Percentiles rank a stretch among this genome's conserved stretches.
phyloP scores from a whole-genome alignment of 2,113 vertebrate genomes.

The Aramus guarauna region DNA sequence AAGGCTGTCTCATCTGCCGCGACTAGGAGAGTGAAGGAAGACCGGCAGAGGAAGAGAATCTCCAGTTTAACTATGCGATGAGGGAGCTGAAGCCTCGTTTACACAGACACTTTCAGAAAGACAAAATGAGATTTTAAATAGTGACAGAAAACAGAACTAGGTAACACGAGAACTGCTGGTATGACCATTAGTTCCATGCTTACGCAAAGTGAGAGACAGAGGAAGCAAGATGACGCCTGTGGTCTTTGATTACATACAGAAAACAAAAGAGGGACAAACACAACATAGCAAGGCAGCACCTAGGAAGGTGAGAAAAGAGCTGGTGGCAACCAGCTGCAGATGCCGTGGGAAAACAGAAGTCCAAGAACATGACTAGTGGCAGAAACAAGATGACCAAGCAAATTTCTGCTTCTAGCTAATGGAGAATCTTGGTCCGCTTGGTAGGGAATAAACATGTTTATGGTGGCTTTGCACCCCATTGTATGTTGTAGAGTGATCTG shows the following conservation, averaged over 20 bases:
- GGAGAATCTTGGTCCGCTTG: background rate
- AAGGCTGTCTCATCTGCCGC: background rate
- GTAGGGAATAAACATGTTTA: background rate
- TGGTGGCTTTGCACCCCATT: accelerated
- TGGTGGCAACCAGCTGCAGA: background rate
- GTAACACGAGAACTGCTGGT: background rate
- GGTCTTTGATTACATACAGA: background rate
- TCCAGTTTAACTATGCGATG: background rate
- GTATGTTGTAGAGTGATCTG: accelerated
- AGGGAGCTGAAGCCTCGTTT: background rate
- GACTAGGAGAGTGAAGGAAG: background rate
- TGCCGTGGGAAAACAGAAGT: background rate
- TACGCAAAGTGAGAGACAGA: background rate
- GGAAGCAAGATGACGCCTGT: accelerated
- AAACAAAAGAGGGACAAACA: background rate
- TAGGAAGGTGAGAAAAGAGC: background rate
- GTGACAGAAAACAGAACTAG: background rate
- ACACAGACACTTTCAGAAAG: background rate
- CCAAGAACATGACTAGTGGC: background rate
- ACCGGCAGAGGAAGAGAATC: background rate
- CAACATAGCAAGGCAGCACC: background rate
- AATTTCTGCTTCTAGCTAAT: background rate
- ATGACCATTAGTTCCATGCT: background rate
- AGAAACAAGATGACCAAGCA: background rate
- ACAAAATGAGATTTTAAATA: background rate